Evolutionary conservation across 2,888 invertebrate genomes (phyloP).

Genomic region (Unio pictorum): DNA sequence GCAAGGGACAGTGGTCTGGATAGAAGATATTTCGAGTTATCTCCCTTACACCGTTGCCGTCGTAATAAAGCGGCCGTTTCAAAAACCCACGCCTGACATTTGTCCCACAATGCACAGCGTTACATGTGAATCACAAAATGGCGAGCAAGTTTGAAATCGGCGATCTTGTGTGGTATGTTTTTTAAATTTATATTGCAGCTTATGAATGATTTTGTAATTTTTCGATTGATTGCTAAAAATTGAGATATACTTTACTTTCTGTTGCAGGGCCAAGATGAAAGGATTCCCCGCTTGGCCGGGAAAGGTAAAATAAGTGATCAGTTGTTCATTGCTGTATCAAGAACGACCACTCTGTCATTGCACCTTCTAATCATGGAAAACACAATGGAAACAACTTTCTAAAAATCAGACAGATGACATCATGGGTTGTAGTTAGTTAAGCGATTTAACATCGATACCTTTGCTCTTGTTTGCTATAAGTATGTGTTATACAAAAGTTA

Average conservation of each 20-base stretch:
- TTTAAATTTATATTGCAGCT: neutral
- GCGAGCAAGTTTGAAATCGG: conserved; percentile 78
- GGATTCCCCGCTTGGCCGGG: conserved; percentile 97
- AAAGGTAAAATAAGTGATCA: conserved; percentile 81
- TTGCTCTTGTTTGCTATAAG: too few species aligned
- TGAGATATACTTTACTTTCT: conserved; percentile 34
- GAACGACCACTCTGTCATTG: neutral
- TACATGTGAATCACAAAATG: conserved; percentile 70
- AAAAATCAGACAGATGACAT: too few species aligned
- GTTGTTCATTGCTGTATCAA: neutral
- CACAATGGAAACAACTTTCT: too few species aligned
- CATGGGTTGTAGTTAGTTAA: too few species aligned
- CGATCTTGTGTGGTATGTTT: conserved; percentile 80
- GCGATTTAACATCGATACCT: too few species aligned
- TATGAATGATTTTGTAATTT: neutral
- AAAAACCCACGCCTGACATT: conserved; percentile 35
- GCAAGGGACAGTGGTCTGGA: too few species aligned
- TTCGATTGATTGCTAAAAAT: neutral
- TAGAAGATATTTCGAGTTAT: too few species aligned
- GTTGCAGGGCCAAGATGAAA: conserved; percentile 97
- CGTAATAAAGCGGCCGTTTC: conserved; percentile 5
- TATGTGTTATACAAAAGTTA: too few species aligned
- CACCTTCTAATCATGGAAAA: too few species aligned
- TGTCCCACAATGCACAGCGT: conserved; percentile 40
- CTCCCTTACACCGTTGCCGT: too few species aligned